Evolutionary conservation across 2,888 invertebrate species (phyloP), one percentile per base, ranked within the genome.

Genomic region (Anorthoa munda): DNA sequence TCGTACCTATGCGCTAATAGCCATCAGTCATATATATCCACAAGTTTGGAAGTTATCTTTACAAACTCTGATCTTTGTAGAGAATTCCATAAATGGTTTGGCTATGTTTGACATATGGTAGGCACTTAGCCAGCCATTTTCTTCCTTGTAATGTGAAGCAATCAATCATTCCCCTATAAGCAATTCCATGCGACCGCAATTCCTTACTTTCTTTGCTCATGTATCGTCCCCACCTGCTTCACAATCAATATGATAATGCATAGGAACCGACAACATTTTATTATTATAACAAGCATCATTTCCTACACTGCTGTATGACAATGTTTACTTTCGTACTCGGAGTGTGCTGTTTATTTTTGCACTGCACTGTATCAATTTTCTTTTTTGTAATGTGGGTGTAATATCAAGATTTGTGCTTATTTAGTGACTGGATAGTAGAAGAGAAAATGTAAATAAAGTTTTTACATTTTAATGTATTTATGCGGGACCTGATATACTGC

Each of bases 211-310:
- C 18, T 70, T 50, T 45, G 21, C 18, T 2, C 18, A 53, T 12
- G 5, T 18, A 50, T 21, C 23, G 23, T n/a, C n/a, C 17, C 15
- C 60, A 31, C 39, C 46, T 66, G 18, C 46, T 53, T 53, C 51
- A 63, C 63, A 74, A 63, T 48, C 56, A 66, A 80, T 74, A 74
- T 81, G 63, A 61, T 80, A 80, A 77, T 66, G 56, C 45, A 61
- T 45, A 39, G 3, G 9, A 21, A 50, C 55, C 21, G 26, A 15
- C 31, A 51, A 31, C 31, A 23, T 63, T 39, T 59, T 76, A 45
- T 53, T 79, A 56, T 51, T 39, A 53, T 51, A 70, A 79, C 51
- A 26, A 79, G 31, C 23, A 39, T 70, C 60, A 70, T 69, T 75
- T 75, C 53, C 39, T 60, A 18, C 39, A 55, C 48, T 55, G 46